Evolutionary conservation across 2,888 invertebrate genomes (phyloP), one percentile per base, ranked within the genome.

Genomic region (Pasiphila rectangulata): DNA sequence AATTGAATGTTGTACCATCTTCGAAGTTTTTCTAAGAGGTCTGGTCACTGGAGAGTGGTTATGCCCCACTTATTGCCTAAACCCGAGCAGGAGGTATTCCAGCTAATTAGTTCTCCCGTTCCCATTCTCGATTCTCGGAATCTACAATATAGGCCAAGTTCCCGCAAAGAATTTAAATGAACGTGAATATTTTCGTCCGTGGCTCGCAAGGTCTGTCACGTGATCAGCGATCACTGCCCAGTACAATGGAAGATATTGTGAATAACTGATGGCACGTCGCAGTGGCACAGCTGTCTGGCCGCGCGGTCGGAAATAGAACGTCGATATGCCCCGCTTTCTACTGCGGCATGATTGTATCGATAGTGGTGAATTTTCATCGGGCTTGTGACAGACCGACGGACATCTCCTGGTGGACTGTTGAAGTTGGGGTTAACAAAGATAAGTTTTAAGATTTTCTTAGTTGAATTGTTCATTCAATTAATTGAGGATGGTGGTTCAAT

Each of bases 251-350:
- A 56, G 56, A 60, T 67, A 63, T 53, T 63, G 63, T 67, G 70
- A 75, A 75, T 73, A 75, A 69, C 72, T 73, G 72, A 75, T 72
- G 64, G 61, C 62, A 61, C 68, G 65, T 69, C 68, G 67, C 68
- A 57, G 55, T 61, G 61, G 61, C 62, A 65, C 69, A 72, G 67
- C 69, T 72, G 73, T 69, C 63, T 61, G 59, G 61, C 59, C 64
- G 64, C 57, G 61, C 44, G 50, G 62, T 67, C 72, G 64, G 69
- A 77, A 76, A 76, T 77, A 75, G 75, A 76, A 69, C 56, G 62
- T 75, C 73, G 71, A 76, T 76, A 75, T 57, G 45, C 56, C 58
- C 43, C 50, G 55, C 38, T 42, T 35, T 46, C 37, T 4, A 32
- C 40, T 20, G 43, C 40, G 46, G 41, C 40, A 13, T 17, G 42